Base-by-base conservation (phyloP, 2,797 vertebrate species). In the Pipistrellus kuhlii region DNA sequence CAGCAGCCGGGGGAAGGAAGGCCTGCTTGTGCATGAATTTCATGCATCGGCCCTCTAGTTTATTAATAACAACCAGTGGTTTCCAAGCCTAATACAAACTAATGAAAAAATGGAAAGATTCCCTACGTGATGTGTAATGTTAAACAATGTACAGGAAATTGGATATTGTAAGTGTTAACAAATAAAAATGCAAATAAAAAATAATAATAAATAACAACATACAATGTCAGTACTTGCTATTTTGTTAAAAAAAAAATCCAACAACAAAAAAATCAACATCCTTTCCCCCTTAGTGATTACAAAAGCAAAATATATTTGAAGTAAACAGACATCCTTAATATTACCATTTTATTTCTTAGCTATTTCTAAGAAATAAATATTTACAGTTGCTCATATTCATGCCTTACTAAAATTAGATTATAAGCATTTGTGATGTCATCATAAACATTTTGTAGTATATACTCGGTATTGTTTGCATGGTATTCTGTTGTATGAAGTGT, bases 41-140 rank as follows among this genome's bases (percentile, higher is more conserved):
- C 57, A 27, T 59, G 23, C 57, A 59, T 59, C 11, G 0, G 10
- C 11, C 25, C 57, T 27, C 57, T 59, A 59, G 11, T 59, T 75
- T 77, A 32, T 76, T 85, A 85, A 68, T 84, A 85, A 85, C 21
- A 32, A 18, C 38, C 21, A 30, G 41, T 85, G n/a, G 38, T 57
- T 86, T 92, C 75, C 85, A 71, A 87, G 44, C 44, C 20, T 68
- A 55, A 53, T 72, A 11, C 27, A 87, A 73, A 85, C 78, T 76
- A 88, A 85, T 38, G n/a, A 18, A 53, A 87, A 80, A 92, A 72
- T 72, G 20, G 44, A 78, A 85, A 80, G 35, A 35, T 51, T 55
- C 14, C n/a, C 68, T 32, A 82, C 62, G 18, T 38, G 9, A n/a
- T 23, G 17, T 73, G 30, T 83, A 38, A 76, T 59, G 27, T 68